Evolutionary conservation across 2,113 vertebrate genomes (phyloP), one percentile per base, ranked within the genome.

Genomic region (Diphyllodes magnificus): DNA sequence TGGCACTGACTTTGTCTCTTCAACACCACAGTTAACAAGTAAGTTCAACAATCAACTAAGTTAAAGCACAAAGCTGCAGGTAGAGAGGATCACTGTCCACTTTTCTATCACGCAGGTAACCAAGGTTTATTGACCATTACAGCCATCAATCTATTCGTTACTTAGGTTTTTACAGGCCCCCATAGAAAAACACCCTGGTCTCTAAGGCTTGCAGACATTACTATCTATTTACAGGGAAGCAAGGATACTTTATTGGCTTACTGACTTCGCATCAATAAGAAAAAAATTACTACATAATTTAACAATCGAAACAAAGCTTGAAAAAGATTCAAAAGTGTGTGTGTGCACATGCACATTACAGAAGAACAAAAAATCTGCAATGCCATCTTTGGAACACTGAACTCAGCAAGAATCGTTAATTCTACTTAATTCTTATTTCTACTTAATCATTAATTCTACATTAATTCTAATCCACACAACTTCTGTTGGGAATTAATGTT

Each of bases 341-440:
- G 40, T 4, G 7, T 4, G 9, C 2, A 3, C 4, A 4, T 1
- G 2, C 3, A 13, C 9, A 6, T 39, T 63, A 73, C 60, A 70
- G 47, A 54, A 70, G n/a, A 84, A 78, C 11, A 76, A 82, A 81
- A 73, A 21, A 19, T n/a, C 21, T 18, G 24, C 17, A 64, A 14
- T 20, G 25, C 9, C 42, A 24, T 10, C 24, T 56, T 56, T 70
- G 31, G 37, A 79, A 82, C 31, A 31, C 11, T 60, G 19, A 85
- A 59, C 30, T 64, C 42, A 1, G 30, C 18, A 51, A 53, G 51
- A 80, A 81, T 57, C 9, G 13, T 49, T 27, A 45, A 31, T 27
- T 35, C 39, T 24, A 76, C 18, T 49, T 39, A 60, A 47, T 75
- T 59, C 25, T 59, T 75, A 30, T 47, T 49, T 31, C 56, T 15